Evolutionary conservation across 2,113 vertebrate species (phyloP).

Genomic region (Microcebus griseorufus): DNA sequence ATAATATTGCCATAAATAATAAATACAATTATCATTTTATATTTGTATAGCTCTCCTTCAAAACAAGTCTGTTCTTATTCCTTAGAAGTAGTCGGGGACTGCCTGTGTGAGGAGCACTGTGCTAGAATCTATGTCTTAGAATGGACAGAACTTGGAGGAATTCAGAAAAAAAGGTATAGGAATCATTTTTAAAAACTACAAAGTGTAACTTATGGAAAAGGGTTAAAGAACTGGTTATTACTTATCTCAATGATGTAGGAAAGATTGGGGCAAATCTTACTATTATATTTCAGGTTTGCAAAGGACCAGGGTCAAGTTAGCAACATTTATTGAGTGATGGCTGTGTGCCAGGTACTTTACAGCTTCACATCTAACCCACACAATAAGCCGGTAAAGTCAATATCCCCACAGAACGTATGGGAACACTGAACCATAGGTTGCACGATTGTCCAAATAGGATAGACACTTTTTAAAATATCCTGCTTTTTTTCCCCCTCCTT

Average conservation of each 20-base stretch:
- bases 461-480: not conserved
- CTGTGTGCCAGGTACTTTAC: not conserved
- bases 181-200: not conserved
- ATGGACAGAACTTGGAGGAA: not conserved
- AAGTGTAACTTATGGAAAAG: not conserved
- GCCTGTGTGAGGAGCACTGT: not conserved
- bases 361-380: not conserved
- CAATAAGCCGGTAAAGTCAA: not conserved
- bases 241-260: not conserved
- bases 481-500: not conserved
- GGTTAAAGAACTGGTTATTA: not conserved
- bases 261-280: not conserved
- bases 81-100: not conserved
- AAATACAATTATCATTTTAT: slow-evolving; percentile 27
- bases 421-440: not conserved
- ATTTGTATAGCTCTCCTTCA: not conserved
- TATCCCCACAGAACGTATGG: no score
- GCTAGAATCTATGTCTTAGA: not conserved
- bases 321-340: not conserved
- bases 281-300: slow-evolving; percentile 7
- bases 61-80: not conserved
- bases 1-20: slow-evolving; percentile 37
- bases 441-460: not conserved
- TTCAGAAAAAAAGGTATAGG: not conserved
- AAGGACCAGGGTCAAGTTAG: not conserved